These are phyloP conservation scores for Athalia circularis DNA, from an alignment of 2,888 invertebrate species.

Conservation along the genomic window DNA sequence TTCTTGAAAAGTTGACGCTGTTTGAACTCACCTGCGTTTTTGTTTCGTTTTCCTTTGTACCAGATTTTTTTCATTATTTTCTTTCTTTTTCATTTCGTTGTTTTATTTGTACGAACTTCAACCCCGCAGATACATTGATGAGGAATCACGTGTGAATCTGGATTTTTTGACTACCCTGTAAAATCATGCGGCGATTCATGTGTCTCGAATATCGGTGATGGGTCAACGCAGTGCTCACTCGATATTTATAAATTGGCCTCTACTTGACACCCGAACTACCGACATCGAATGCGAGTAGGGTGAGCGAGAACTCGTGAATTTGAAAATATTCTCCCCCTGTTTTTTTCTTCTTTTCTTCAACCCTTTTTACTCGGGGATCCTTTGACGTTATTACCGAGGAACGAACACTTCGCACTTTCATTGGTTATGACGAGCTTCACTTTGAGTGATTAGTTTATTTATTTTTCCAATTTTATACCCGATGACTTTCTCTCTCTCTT, in stretches of 20 bases:
- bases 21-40: no score
- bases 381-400: slow-evolving; percentile 11
- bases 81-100: no score
- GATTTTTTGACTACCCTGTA: no score
- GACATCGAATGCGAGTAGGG: background rate
- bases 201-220: slow-evolving; percentile 30
- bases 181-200: background rate
- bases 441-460: no score
- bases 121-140: background rate
- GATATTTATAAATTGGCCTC: slow-evolving; percentile 31
- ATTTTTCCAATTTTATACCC: background rate
- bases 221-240: slow-evolving; percentile 18
- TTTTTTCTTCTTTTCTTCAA: background rate
- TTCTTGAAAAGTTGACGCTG: no score
- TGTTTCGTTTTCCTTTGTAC: no score
- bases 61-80: no score
- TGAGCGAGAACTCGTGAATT: background rate
- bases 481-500: background rate
- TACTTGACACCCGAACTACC: slow-evolving; percentile 21
- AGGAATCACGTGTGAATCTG: background rate
- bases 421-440: no score
- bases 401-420: background rate
- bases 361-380: background rate
- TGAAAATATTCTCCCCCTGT: slow-evolving; percentile 1
- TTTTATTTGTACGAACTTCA: background rate